Base-by-base conservation (phyloP, 2,888 invertebrate genomes). In the Eudasyphora cyanicolor region DNA sequence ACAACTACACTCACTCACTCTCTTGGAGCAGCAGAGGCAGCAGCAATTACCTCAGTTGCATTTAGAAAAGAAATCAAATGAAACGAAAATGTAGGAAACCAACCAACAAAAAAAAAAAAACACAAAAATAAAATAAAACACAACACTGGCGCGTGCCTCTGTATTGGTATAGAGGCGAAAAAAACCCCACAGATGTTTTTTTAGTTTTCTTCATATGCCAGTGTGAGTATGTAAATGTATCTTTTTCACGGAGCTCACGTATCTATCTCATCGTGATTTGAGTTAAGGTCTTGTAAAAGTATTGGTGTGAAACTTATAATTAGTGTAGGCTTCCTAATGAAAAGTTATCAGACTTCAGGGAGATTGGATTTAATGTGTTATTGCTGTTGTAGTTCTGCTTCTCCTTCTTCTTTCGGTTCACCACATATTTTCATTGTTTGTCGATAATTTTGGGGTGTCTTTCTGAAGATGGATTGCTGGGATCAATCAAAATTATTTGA, bases 101-200 rank as follows among this genome's bases (percentile, higher is more conserved):
- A 19, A 57, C 21, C 19, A 57, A 57, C 12, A 57, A 24, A 42
- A 77, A 82, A 75, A 75, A 75, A 78, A 78, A 62, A 35, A 76
- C 45, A 14, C 78, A 73, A 76, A 67, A 69, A 38, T 2, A 57
- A 12, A 32, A 73, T 38, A 57, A 57, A 57, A 57, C 57, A 38
- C 35, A 73, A 38, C 75, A 73, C 32, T 84, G 84, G 84, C 84
- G 81, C 84, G 84, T 84, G 84, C 84, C 84, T 35, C 10, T 84
- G 81, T 76, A 77, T 35, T 82, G 49, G 71, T 80, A 75, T 70
- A n/a, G 21, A 62, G 24, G 21, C n/a, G 32, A 51, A 27, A 38
- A 76, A 67, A 62, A 49, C 14, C 45, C 45, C 45, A 17, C 42
- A 21, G 24, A 60, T 45, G 27, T 27, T 6, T 27, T 5, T 17